Base-by-base conservation (phyloP, 2,888 invertebrate species). In the Lumbricus terrestris region DNA sequence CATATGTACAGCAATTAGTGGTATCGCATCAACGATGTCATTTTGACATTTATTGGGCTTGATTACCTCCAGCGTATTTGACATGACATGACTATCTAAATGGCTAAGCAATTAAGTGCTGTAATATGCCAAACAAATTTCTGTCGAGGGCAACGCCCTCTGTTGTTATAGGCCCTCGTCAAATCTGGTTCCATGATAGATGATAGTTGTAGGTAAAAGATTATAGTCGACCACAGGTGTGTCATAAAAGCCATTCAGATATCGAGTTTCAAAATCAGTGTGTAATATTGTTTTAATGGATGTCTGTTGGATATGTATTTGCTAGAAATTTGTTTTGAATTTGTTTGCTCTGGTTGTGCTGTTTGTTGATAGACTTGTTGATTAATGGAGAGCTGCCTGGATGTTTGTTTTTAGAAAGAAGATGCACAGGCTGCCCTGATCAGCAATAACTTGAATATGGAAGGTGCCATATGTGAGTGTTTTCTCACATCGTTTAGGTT, bases 401-500 rank as follows among this genome's bases (percentile, higher is more conserved):
- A 23, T 37, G n/a, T 13, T 40, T 47, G 40, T 47, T 85, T 85
- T 18, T 29, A 85, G 85, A 85, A 85, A 33, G 85, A 85, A 35
- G 85, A 85, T 35, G 85, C 85, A 34, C 85, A 85, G 35, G 85
- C 85, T 35, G 85, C 85, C 8, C 85, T 85, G 35, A 85, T 85
- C 29, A 85, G 85, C 85, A 85, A 85, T 85, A 85, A 85, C 85
- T 85, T 85, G 85, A 85, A 85, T 37, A 37, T 85, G 85, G 85
- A 85, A 85, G 35, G 37, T 85, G n/a, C 85, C 85, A 85, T 85
- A 85, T 85, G 85, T 85, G 16, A 85, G 85, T 37, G 37, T 3
- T 15, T 85, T 85, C 69, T 69, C 69, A 69, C n/a, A 69, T 47
- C 40, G 6, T 47, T 16, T 23, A 3, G 3, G 0, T 29, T 69